Base-by-base conservation (phyloP, 2,888 invertebrate species). In the Xylota sylvarum region DNA sequence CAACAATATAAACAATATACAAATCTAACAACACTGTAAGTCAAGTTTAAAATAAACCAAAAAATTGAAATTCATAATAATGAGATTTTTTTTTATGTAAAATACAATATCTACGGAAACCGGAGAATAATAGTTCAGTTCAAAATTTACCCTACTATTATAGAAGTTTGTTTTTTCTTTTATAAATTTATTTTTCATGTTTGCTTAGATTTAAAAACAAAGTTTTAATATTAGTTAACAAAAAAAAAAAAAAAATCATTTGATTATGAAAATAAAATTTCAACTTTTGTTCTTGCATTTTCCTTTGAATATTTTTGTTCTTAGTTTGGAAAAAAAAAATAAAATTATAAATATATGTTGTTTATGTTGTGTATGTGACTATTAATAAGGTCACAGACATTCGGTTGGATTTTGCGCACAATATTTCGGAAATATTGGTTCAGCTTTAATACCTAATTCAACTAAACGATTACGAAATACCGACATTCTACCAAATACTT, bases 381-480 rank as follows among this genome's bases (percentile, higher is more conserved):
- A 91, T 82, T 90, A 89, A 88, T 90, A 91, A 89, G 91, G 92
- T 93, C 93, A 93, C 91, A 92, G 91, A 88, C 93, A 93, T 90
- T 93, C 93, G 87, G 92, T 92, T 50, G 92, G 93, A 90, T 93
- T 93, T 90, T 93, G 93, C 80, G 91, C 91, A 89, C 93, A 93
- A 89, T 92, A 93, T 89, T 92, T 93, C 19, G 93, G 93, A 88
- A 92, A 93, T 77, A 93, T 91, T 17, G 93, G 92, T 88, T 93
- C 93, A 0, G 93, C 93, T 73, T 91, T 91, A 5, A 93, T 88
- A 55, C 93, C 93, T 87, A 92, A 88, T 84, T 92, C 92, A 10
- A 93, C 91, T 50, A 93, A 89, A 12, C 93, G 92, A 89, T 92
- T 92, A 60, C 93, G 92, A 89, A 92, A 92, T 70, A 92, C 89